These are phyloP conservation scores for Oxytorus armatus DNA, from an alignment of 2,888 invertebrate genomes.

Conservation along the genomic window DNA sequence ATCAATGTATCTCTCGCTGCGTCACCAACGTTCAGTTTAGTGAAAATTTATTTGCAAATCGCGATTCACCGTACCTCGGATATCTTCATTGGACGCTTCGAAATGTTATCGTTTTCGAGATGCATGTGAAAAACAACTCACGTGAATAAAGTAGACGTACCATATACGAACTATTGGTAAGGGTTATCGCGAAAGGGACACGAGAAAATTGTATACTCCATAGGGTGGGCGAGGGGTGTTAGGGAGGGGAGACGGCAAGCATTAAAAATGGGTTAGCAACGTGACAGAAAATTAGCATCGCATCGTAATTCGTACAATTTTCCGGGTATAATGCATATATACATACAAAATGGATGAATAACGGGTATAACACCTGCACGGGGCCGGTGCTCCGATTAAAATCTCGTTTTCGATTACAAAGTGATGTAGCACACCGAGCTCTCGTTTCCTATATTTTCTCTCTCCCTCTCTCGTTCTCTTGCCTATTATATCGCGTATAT, in stretches of 20 bases:
- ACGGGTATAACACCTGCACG: constrained; percentile 60
- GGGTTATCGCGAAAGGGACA: constrained; percentile 34
- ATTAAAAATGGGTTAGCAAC: constrained; percentile 63
- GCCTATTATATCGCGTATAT: not conserved
- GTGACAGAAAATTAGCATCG: constrained; percentile 64
- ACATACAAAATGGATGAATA: constrained; percentile 63
- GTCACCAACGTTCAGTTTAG: not conserved
- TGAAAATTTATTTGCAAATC: constrained; percentile 7
- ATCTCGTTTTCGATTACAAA: constrained; percentile 69
- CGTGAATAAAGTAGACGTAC: not conserved
- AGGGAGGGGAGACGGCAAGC: not conserved
- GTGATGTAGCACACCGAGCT: constrained; percentile 49
- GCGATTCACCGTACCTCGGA: constrained; percentile 26
- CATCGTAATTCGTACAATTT: constrained; percentile 60
- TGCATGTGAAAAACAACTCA: not conserved
- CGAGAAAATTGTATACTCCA: constrained; percentile 15
- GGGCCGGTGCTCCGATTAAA: constrained; percentile 64
- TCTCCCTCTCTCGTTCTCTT: not conserved
- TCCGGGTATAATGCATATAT: constrained; percentile 15
- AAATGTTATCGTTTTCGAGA: constrained; percentile 35
- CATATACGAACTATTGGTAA: constrained; percentile 14
- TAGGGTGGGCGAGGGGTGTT: not conserved
- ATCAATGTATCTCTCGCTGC: too few species aligned
- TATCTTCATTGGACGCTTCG: constrained; percentile 42
- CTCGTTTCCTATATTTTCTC: not conserved